phyloP scores from a whole-genome alignment of 92 coral and sea anemone species.

The Phymanthus crucifer region DNA sequence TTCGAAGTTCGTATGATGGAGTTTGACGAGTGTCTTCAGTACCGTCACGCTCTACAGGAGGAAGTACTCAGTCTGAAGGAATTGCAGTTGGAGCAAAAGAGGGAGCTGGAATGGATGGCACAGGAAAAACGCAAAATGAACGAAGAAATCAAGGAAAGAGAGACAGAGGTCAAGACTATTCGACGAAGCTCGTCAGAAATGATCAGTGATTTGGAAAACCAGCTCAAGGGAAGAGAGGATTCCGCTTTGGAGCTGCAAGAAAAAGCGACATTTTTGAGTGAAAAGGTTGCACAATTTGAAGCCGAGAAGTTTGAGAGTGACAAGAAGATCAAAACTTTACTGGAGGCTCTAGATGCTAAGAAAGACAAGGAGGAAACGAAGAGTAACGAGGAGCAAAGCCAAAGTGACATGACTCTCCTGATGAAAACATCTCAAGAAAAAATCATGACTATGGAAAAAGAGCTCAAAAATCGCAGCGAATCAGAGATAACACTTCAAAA shows the following conservation, averaged over 20 bases:
- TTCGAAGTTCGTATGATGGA: background rate
- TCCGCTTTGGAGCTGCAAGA: constrained; percentile 10
- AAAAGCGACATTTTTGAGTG: constrained; percentile 4
- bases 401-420: background rate
- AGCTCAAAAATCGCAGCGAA: background rate
- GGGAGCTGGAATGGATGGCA: background rate
- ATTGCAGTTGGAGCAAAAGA: background rate
- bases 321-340: background rate
- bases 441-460: background rate
- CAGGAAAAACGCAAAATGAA: background rate
- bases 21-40: constrained; percentile 8
- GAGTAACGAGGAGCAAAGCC: background rate
- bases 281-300: constrained; percentile 2
- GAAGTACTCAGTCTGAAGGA: constrained; percentile 7
- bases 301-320: background rate
- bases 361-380: background rate
- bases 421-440: background rate
- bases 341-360: background rate
- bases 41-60: constrained; percentile 20
- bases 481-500: background rate
- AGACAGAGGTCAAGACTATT: background rate
- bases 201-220: background rate
- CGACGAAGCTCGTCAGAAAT: background rate
- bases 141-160: background rate
- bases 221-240: background rate